These are phyloP conservation scores for Alcedo atthis DNA, from an alignment of 2,797 vertebrate species.

Conservation along the genomic window DNA sequence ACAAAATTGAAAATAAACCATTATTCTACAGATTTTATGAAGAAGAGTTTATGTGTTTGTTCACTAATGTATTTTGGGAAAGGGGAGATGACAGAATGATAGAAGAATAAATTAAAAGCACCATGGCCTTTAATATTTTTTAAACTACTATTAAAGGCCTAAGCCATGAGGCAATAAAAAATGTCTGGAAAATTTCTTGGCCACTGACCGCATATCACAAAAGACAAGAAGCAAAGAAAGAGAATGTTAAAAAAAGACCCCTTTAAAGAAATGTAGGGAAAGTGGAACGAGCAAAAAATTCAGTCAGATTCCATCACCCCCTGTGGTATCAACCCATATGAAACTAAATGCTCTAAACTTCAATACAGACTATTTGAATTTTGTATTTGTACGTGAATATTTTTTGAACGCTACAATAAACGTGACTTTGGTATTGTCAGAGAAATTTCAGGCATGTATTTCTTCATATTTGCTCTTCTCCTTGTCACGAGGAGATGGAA, in stretches of 20 bases:
- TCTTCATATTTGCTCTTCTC: not conserved
- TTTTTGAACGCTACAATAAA: not conserved
- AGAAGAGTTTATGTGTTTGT: not conserved
- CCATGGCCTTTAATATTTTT: not conserved
- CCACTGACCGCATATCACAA: not conserved
- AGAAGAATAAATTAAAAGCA: conserved; percentile 1
- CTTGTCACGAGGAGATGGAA: not conserved
- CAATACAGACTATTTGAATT: not conserved
- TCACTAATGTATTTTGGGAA: not conserved
- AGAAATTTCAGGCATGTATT: not conserved
- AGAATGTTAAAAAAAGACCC: not conserved
- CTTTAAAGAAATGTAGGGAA: not conserved
- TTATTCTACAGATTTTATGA: not conserved
- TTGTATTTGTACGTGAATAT: not conserved
- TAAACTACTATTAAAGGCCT: not conserved
- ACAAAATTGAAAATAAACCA: not conserved
- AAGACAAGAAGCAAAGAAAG: not conserved
- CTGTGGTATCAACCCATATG: not conserved
- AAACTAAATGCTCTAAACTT: not conserved
- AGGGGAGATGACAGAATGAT: not conserved
- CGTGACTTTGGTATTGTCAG: not conserved
- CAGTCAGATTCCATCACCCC: not conserved
- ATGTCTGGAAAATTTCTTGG: not conserved
- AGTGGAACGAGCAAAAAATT: not conserved
- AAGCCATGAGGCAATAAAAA: not conserved